phyloP scores from a whole-genome alignment of 2,888 invertebrate genomes.

The Eumacrocentrus americanus region DNA sequence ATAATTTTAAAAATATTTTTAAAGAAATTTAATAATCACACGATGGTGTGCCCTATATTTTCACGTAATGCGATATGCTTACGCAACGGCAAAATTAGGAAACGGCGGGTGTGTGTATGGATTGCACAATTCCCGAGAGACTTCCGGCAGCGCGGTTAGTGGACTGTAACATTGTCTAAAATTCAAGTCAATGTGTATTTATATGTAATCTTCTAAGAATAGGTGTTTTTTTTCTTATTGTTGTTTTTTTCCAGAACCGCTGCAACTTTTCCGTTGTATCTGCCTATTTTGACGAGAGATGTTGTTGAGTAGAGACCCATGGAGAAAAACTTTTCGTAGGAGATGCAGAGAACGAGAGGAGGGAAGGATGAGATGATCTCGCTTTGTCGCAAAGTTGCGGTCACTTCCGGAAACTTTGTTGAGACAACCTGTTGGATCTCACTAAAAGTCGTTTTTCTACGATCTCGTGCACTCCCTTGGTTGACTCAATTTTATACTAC shows the following conservation, averaged over 20 bases:
- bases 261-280: no score
- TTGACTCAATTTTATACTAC: conserved; percentile 9
- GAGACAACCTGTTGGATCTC: conserved; percentile 28
- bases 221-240: neutral
- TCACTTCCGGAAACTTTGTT: conserved; percentile 22
- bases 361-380: conserved; percentile 20
- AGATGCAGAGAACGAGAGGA: neutral
- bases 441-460: conserved; percentile 7
- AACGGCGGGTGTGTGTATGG: conserved; percentile 12
- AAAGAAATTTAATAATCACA: neutral
- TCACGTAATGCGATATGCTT: conserved; percentile 34
- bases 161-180: neutral
- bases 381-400: conserved; percentile 30
- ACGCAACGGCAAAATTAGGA: conserved; percentile 36
- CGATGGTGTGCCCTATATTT: conserved; percentile 25
- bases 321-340: neutral
- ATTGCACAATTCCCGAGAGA: conserved; percentile 11
- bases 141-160: neutral
- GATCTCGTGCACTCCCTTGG: neutral
- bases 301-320: neutral
- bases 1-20: neutral
- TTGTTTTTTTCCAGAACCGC: neutral
- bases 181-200: neutral
- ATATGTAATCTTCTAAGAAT: no score
- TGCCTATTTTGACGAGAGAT: no score